Evolutionary conservation across 2,888 invertebrate species (phyloP), one percentile per base, ranked within the genome.

Genomic region (Troides oblongomaculatus): DNA sequence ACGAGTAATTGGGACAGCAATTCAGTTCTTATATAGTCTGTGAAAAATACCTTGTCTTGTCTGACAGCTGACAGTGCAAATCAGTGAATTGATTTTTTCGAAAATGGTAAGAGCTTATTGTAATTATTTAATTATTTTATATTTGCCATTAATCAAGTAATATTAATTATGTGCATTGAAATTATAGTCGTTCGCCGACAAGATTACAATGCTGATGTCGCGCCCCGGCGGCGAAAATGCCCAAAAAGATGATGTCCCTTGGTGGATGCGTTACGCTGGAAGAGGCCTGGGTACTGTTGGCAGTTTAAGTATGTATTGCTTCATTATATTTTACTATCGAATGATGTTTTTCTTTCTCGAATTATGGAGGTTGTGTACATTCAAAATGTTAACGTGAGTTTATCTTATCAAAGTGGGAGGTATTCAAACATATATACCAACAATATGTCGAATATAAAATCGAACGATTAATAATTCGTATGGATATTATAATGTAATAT

Each of bases 241-340:
- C 75, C 94, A 95, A 76, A 96, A 96, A 93, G 97, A 97, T 88
- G 97, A 96, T 88, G 95, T 95, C 77, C 96, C 97, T 76, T 97
- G 97, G 97, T 97, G 96, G 95, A 94, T 97, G 94, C 97, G 96
- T 90, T 97, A 97, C 91, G 96, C 95, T 85, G 97, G 96, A 78
- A 94, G 97, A 82, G 95, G 95, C 76, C 92, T 97, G 79, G 98
- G 97, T 74, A 96, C 97, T 76, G 95, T 96, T 85, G 97, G 96
- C 85, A 95, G 97, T 86, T 94, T 96, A 87, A 94, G 97, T 97
- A 93, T 94, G 96, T 95, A 86, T 82, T 79, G 73, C 75, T 79
- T 78, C 76, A 74, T 65, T 72, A 62, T 72, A 67, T 62, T 67
- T 63, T 59, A 21, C 6, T 18, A 17, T 53, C 53, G n/a, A 53